phyloP scores from a whole-genome alignment of 2,888 invertebrate genomes.

The Galeruca laticollis region DNA sequence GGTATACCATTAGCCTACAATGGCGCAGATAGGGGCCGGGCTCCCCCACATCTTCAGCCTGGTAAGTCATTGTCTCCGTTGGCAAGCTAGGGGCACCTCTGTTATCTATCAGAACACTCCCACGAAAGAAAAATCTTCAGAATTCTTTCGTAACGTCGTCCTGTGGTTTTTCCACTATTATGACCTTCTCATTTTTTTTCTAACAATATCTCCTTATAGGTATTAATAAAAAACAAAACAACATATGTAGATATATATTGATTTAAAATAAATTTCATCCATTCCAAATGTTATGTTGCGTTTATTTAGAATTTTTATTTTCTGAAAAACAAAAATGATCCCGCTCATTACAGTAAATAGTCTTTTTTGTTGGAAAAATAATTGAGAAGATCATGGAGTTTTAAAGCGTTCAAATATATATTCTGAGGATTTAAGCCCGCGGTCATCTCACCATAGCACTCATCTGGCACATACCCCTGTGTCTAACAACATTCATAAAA shows the following conservation, averaged over 20 bases:
- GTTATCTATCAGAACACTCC: constrained; percentile 34
- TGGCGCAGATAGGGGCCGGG: constrained; percentile 65
- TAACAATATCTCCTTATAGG: neutral
- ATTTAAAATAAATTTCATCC: no score
- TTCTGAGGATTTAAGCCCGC: constrained; percentile 53
- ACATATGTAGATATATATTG: no score
- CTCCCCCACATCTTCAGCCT: constrained; percentile 65
- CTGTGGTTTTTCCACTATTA: constrained; percentile 11
- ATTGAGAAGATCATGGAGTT: constrained; percentile 17
- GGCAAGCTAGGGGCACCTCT: constrained; percentile 51
- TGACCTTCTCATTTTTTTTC: constrained; percentile 25
- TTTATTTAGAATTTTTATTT: neutral
- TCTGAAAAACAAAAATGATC: neutral
- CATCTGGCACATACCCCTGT: constrained; percentile 64
- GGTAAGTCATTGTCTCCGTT: constrained; percentile 64
- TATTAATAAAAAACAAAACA: neutral
- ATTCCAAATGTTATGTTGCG: no score
- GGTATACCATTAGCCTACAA: constrained; percentile 66
- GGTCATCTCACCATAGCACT: constrained; percentile 60
- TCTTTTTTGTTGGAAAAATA: constrained; percentile 13
- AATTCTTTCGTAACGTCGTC: constrained; percentile 21
- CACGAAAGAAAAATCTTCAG: constrained; percentile 39
- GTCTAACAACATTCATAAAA: constrained; percentile 63
- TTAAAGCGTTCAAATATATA: constrained; percentile 12
- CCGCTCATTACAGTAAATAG: neutral